phyloP scores from a whole-genome alignment of 2,797 vertebrate genomes.

The Hypotaenidia philippensis region DNA sequence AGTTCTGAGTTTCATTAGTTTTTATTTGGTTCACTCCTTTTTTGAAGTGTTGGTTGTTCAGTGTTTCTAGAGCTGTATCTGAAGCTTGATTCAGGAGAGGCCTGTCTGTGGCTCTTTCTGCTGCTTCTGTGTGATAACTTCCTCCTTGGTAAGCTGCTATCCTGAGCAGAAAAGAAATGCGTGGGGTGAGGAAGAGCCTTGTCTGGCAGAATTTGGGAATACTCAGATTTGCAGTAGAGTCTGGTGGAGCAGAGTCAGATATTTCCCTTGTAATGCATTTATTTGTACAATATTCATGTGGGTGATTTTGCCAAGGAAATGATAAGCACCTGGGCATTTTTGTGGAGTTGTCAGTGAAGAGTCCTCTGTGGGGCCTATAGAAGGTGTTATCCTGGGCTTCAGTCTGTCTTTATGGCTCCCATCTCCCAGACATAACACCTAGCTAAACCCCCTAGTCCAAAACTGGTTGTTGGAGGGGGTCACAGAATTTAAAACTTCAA shows the following conservation, averaged over 20 bases:
- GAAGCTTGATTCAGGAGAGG: neutral
- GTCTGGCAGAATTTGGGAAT: neutral
- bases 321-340: neutral
- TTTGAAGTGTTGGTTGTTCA: neutral
- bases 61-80: neutral
- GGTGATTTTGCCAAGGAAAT: neutral
- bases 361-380: neutral
- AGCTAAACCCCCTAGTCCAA: neutral
- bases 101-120: neutral
- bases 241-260: neutral
- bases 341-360: rapidly evolving
- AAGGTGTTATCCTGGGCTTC: neutral
- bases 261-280: neutral
- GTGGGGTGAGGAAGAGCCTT: neutral
- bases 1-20: neutral
- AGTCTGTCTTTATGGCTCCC: neutral
- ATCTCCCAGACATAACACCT: neutral
- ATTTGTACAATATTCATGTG: neutral
- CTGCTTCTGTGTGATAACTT: neutral
- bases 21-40: neutral
- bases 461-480: neutral
- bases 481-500: neutral
- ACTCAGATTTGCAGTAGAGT: neutral
- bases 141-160: neutral
- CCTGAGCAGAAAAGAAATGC: neutral